Conservation (phyloP, 2,113 vertebrate genomes). For the Sakesphorus luctuosus region DNA sequence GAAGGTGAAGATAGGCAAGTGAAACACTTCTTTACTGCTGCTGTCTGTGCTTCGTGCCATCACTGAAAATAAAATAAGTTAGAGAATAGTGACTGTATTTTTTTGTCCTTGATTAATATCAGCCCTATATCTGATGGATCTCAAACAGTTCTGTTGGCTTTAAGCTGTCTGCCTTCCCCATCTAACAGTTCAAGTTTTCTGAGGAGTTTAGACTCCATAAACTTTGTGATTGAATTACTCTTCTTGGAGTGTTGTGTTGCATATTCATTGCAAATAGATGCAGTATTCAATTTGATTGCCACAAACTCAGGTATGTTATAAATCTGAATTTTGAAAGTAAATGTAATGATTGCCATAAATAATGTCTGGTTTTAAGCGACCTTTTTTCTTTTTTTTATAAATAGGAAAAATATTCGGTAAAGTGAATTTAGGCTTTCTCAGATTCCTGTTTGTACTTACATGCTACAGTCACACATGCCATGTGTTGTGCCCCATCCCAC, state of each 20-base stretch:
- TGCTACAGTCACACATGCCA: fast-evolving
- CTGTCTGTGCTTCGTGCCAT: not conserved
- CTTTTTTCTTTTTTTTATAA: not conserved
- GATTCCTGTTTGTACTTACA: not conserved
- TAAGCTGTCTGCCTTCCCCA: not conserved
- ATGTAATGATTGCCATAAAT: not conserved
- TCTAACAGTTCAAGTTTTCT: not conserved
- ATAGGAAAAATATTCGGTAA: not conserved
- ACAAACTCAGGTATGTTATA: not conserved
- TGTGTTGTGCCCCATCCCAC: not conserved
- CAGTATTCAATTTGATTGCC: not conserved
- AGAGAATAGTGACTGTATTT: not conserved
- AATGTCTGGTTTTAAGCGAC: not conserved
- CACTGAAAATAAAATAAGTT: not conserved
- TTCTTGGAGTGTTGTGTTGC: not conserved
- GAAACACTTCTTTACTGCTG: not conserved
- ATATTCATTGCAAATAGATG: not conserved
- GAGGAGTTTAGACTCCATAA: not conserved
- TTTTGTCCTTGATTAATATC: not conserved
- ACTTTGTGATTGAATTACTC: not conserved
- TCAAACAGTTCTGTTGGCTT: not conserved
- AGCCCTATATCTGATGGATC: not conserved
- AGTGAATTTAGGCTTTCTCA: not conserved
- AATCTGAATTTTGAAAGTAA: not conserved
- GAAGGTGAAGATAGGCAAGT: not conserved